Conservation (phyloP, 2,113 vertebrate species). For the Galeopterus variegatus region DNA sequence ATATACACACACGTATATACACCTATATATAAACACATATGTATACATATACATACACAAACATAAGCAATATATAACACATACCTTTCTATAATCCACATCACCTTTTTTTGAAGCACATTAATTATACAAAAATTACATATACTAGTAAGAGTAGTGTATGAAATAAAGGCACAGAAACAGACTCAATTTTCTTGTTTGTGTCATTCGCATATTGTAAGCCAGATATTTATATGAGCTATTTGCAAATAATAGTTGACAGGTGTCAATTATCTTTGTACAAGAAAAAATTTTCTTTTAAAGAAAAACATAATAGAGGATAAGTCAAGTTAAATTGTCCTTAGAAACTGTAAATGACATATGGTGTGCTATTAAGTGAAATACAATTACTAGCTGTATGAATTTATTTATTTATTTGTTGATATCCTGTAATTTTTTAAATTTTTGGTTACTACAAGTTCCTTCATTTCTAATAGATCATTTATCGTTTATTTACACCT, state of each 20-base stretch:
- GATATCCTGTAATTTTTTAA: not conserved
- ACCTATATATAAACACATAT: not conserved
- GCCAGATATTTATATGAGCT: not conserved
- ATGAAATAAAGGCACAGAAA: slow-evolving; percentile 26
- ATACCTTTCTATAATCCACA: not conserved
- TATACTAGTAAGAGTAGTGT: not conserved
- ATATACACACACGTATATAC: not conserved
- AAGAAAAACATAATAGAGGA: slow-evolving; percentile 9
- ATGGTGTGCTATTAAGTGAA: not conserved
- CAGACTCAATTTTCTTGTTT: not conserved
- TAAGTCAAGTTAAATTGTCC: slow-evolving; percentile 2
- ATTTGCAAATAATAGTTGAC: slow-evolving; percentile 34
- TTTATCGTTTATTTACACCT: not conserved
- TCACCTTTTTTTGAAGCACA: not conserved
- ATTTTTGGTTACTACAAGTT: not conserved
- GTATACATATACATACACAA: not conserved
- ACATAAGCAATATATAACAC: not conserved
- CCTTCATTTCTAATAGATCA: not conserved
- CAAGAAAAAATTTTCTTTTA: not conserved
- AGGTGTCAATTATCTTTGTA: not conserved
- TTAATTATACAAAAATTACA: not conserved
- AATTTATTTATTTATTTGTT: slow-evolving; percentile 23
- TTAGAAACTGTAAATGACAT: slow-evolving; percentile 26
- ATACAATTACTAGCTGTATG: not conserved
- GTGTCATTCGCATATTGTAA: not conserved